Evolutionary conservation across 2,113 vertebrate species (phyloP), one percentile per base, ranked within the genome.

Genomic region (Hiodon alosoides): DNA sequence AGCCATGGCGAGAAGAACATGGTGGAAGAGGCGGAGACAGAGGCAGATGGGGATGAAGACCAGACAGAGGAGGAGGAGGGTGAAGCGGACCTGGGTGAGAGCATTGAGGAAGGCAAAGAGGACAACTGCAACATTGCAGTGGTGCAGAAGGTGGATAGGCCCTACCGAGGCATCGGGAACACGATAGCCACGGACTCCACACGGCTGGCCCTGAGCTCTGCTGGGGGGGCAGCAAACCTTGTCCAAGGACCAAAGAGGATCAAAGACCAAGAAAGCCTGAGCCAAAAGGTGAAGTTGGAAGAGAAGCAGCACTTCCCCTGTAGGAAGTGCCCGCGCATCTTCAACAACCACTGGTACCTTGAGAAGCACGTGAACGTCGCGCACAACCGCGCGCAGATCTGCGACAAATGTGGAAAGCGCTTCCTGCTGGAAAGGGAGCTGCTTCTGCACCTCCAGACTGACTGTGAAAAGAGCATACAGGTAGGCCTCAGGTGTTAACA

Each of bases 401-500:
- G 92, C 86, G 92, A 94, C 87, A 93, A 93, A 51, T 94, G 93
- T 81, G 93, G 92, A 72, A 94, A 93, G 90, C 93, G 93, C 79
- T 94, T 93, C 88, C 92, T 93, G 79, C 89, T 93, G 73, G 93
- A 94, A 87, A 93, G 91, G 76, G 93, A 94, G 90, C 91, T 94
- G 85, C 91, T 90, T 83, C 92, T 93, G 76, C 93, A 94, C 87
- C 92, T 92, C 85, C 93, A 94, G 83, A 94, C 93, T 76, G 93
- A 94, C 89, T 94, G 93, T 90, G 93, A 94, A 79, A 93, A 93
- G 87, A 93, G 92, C 81, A 93, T 94, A 83, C 93, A 94, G 93
- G 93, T 94, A 64, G 3, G 61, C 16, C n/a, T 7, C 14, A 6
- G 6, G 7, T 13, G 14, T 13, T 13, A 2, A 16, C 14, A 4